A percentile compares a stretch with the other conserved stretches of the same genome.
phyloP scores from a whole-genome alignment of 2,797 vertebrate genomes.

The Brotula barbata region DNA sequence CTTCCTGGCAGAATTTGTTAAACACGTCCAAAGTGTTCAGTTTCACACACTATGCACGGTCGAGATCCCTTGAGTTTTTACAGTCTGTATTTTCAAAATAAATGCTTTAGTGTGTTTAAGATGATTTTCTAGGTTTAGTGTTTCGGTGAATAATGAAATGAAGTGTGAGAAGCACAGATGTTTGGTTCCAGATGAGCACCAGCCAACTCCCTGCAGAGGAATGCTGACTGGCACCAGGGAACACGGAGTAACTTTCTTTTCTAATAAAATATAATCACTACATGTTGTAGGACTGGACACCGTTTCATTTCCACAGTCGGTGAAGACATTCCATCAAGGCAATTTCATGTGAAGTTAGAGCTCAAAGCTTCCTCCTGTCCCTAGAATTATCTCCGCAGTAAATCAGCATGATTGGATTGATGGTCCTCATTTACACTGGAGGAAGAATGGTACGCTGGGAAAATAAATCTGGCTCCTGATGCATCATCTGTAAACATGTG shows the following conservation, averaged over 20 bases:
- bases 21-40: conserved; percentile 62
- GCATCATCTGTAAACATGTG: conserved; percentile 15
- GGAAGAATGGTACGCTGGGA: conserved; percentile 12
- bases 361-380: conserved; percentile 14
- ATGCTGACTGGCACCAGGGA: conserved; percentile 64
- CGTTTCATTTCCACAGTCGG: conserved; percentile 66
- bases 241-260: conserved; percentile 43
- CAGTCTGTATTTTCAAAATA: conserved; percentile 69
- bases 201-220: conserved; percentile 74
- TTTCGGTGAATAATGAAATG: conserved; percentile 66
- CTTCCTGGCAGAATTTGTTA: conserved; percentile 65
- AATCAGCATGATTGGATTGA: conserved; percentile 20
- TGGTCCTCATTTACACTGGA: conserved; percentile 18
- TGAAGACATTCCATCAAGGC: conserved; percentile 63
- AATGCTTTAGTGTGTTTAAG: conserved; percentile 67
- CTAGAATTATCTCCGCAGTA: conserved; percentile 22
- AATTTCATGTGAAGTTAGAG: conserved; percentile 58
- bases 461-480: conserved; percentile 13
- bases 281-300: conserved; percentile 54
- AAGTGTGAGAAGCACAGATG: conserved; percentile 68
- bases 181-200: conserved; percentile 62
- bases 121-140: conserved; percentile 72
- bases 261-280: conserved; percentile 66
- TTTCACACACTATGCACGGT: conserved; percentile 63
- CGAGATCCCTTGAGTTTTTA: conserved; percentile 61